A percentile compares a stretch with the other conserved stretches of the same genome.
These are phyloP conservation scores for Xestia xanthographa DNA, from an alignment of 2,888 invertebrate species.

Conservation along the genomic window DNA sequence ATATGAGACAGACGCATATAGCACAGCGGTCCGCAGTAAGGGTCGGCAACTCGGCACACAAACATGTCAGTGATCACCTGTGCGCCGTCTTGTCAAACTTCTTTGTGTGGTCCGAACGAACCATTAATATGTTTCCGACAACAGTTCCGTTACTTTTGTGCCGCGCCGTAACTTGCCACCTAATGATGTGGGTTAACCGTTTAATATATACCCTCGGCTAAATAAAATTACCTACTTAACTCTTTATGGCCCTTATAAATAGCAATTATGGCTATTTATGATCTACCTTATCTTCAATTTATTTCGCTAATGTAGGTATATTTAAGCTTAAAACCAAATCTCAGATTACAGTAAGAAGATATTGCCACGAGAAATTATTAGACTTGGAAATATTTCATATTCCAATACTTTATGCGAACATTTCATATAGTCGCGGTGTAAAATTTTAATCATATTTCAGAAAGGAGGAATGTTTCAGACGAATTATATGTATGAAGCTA, in stretches of 20 bases:
- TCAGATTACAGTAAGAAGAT: constrained; percentile 36
- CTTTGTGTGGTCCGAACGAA: constrained; percentile 64
- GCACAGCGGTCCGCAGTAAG: constrained; percentile 30
- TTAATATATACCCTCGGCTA: constrained; percentile 64
- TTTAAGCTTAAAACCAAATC: constrained; percentile 39
- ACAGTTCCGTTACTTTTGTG: constrained; percentile 66
- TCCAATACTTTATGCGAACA: constrained; percentile 38
- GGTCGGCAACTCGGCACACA: constrained; percentile 54
- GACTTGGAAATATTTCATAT: constrained; percentile 52
- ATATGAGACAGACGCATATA: constrained; percentile 30
- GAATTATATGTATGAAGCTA: constrained; percentile 61
- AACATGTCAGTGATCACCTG: constrained; percentile 68
- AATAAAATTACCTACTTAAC: constrained; percentile 66
- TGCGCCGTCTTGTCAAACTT: constrained; percentile 68
- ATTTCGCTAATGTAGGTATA: constrained; percentile 32
- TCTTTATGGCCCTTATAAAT: constrained; percentile 59
- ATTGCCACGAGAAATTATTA: constrained; percentile 34
- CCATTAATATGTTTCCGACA: constrained; percentile 71
- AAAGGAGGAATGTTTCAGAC: constrained; percentile 53
- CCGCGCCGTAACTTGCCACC: constrained; percentile 62
- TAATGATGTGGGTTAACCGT: constrained; percentile 66
- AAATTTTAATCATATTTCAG: constrained; percentile 64
- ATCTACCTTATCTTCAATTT: constrained; percentile 31
- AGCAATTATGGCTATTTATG: constrained; percentile 58
- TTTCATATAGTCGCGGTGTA: constrained; percentile 50